These are phyloP conservation scores for Galbula dea DNA, from an alignment of 2,113 vertebrate genomes.

Conservation along the genomic window DNA sequence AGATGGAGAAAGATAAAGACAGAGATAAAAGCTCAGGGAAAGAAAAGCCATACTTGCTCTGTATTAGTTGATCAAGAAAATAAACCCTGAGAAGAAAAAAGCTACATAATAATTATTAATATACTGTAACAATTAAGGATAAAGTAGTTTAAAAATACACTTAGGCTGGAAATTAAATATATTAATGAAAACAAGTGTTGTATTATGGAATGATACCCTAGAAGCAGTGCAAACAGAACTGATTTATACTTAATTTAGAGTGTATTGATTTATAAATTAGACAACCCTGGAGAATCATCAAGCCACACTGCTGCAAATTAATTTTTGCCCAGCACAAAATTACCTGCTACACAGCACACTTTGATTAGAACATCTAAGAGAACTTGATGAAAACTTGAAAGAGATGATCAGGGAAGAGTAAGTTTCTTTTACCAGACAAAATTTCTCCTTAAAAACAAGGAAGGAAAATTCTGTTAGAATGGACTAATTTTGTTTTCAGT, in stretches of 20 bases:
- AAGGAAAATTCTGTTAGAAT: neutral
- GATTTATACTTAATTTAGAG: neutral
- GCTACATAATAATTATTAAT: neutral
- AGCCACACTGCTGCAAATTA: neutral
- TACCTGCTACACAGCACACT: neutral
- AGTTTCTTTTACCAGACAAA: neutral
- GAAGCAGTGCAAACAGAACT: neutral
- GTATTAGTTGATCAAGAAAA: too few relatives aligned
- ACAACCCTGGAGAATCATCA: neutral
- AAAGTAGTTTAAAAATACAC: neutral
- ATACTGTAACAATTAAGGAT: neutral
- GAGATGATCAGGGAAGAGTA: neutral
- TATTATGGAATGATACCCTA: neutral
- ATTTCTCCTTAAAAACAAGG: neutral
- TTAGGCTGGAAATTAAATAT: neutral
- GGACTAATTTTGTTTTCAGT: neutral
- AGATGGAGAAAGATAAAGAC: too few relatives aligned
- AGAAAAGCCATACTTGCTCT: too few relatives aligned
- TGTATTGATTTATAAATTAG: neutral
- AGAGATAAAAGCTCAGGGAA: too few relatives aligned
- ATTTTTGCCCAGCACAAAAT: neutral
- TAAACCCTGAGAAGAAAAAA: too few relatives aligned
- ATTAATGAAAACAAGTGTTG: neutral
- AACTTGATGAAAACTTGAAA: neutral
- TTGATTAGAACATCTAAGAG: neutral